phyloP scores from a whole-genome alignment of 2,113 vertebrate species.

The Eubucco bourcierii region DNA sequence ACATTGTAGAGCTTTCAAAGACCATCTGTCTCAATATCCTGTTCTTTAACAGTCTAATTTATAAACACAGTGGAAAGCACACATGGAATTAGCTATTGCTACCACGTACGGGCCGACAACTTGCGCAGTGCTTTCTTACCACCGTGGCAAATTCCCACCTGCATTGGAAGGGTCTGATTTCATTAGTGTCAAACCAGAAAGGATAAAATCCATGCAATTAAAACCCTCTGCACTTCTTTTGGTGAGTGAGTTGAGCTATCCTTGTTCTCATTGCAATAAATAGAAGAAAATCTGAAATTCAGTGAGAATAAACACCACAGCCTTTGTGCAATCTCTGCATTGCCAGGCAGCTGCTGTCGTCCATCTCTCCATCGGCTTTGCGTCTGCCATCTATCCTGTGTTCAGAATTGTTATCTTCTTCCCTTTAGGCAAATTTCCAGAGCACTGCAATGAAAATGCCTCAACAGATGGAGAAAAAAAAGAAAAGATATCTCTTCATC shows the following conservation, averaged over 20 bases:
- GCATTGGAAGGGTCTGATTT: not conserved
- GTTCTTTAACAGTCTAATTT: not conserved
- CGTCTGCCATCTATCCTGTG: not conserved
- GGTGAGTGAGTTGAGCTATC: not conserved
- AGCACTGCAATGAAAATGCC: not conserved
- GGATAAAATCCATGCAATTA: not conserved
- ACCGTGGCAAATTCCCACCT: not conserved
- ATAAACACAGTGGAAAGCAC: not conserved
- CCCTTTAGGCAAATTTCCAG: constrained; percentile 27
- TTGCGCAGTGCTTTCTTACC: not conserved
- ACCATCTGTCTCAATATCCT: not conserved
- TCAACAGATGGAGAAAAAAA: not conserved
- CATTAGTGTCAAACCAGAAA: not conserved
- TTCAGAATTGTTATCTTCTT: constrained; percentile 39
- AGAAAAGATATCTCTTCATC: constrained; percentile 2
- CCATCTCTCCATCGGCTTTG: not conserved
- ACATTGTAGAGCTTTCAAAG: not conserved
- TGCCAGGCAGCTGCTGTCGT: not conserved
- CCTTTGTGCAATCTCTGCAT: not conserved
- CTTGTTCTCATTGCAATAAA: not conserved
- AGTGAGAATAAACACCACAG: not conserved
- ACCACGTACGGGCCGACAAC: not conserved
- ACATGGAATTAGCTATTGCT: not conserved
- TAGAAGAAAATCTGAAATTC: not conserved
- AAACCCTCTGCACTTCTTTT: not conserved